Evolutionary conservation across 2,797 vertebrate genomes (phyloP), one percentile per base, ranked within the genome.

Genomic region (Xerus rutilus): DNA sequence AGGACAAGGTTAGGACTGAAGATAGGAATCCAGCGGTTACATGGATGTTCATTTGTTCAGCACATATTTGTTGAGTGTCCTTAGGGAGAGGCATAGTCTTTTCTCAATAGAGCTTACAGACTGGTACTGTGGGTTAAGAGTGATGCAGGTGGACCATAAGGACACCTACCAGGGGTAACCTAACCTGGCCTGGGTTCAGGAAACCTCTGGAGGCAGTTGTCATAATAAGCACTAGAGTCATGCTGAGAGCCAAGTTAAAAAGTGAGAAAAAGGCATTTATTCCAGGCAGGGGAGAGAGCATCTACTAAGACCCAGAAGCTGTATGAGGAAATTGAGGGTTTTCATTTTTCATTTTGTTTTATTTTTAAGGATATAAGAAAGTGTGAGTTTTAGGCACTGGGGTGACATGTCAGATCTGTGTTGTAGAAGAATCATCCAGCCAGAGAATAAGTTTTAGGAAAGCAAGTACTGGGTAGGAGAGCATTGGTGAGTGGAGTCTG

Each of bases 21-120:
- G 30, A 21, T 1, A 2, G 10, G 45, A 17, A 3, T 18, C 70
- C 76, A 70, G 39, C 47, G 49, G 32, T 11, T 49, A 73, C 8
- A 69, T 25, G 35, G 1, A 1, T 13, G 3, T n/a, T 79, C 18
- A 3, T 62, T 89, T 74, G 73, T 30, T 83, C 23, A 4, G 3
- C 69, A 86, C 3, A 15, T 47, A 17, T 11, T 86, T 49, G 21
- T 11, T 23, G 59, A 59, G 18, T 10, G 30, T 62, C 77, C 8
- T 76, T 15, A 0, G 2, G 47, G 49, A 69, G 12, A 8, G 70
- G 43, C 1, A 0, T 1, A 1, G 54, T n/a, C n/a, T 11, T 15
- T 8, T 9, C 67, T 17, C n/a, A 28, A 32, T 32, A n/a, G 85
- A 67, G 35, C n/a, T 45, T n/a, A 7, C 54, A 35, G 35, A 45